These are phyloP conservation scores for Mayetiola destructor DNA, from an alignment of 2,888 invertebrate species.

Conservation along the genomic window DNA sequence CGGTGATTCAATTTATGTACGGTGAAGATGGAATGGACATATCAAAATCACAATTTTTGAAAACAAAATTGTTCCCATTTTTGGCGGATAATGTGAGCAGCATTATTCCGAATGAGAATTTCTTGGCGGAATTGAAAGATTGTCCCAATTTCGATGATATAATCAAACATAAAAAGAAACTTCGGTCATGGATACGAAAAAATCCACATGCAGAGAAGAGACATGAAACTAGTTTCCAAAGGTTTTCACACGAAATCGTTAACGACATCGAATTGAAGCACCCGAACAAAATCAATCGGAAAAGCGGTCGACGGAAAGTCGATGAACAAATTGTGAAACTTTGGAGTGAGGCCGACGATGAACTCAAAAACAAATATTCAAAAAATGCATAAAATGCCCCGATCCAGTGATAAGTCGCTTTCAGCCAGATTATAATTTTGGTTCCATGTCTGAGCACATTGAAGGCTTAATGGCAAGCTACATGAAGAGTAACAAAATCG, in stretches of 20 bases:
- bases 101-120: conserved; percentile 44
- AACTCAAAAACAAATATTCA: conserved; percentile 42
- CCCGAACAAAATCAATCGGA: conserved; percentile 35
- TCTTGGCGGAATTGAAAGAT: conserved; percentile 44
- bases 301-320: conserved; percentile 44
- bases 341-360: conserved; percentile 49
- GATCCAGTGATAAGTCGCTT: conserved; percentile 58
- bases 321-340: conserved; percentile 46
- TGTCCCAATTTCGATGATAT: conserved; percentile 39
- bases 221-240: conserved; percentile 41
- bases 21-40: conserved; percentile 93
- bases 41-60: conserved; percentile 70
- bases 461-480: conserved; percentile 51
- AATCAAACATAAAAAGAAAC: conserved; percentile 42
- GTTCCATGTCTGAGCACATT: conserved; percentile 70
- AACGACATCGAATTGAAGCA: conserved; percentile 36
- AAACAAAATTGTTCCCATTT: conserved; percentile 58
- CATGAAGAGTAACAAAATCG: conserved; percentile 35
- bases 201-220: conserved; percentile 37
- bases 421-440: conserved; percentile 62
- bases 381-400: conserved; percentile 43
- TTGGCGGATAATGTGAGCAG: conserved; percentile 61
- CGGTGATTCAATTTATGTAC: conserved; percentile 83
- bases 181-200: conserved; percentile 47
- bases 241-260: conserved; percentile 42